Conservation (phyloP, 1,140 invertebrate species). For the Bombus huntii region DNA sequence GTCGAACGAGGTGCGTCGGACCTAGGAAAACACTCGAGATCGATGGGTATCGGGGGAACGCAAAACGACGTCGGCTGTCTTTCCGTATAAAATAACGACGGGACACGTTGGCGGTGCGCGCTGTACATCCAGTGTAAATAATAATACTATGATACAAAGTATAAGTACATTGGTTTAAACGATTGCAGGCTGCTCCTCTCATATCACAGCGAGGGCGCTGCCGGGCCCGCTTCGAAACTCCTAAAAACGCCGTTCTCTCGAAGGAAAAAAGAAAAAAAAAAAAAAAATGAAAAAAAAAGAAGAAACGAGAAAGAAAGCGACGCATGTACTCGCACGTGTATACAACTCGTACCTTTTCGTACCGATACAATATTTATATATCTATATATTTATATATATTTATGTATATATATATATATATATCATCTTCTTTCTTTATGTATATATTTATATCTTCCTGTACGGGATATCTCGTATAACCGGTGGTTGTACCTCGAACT, state of each 20-base stretch:
- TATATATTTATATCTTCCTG: constrained; percentile 57
- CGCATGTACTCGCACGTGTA: constrained; percentile 55
- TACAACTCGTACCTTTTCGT: constrained; percentile 67
- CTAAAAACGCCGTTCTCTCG: constrained; percentile 41
- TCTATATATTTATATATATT: constrained; percentile 67
- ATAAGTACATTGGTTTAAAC: constrained; percentile 83
- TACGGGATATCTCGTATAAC: background rate
- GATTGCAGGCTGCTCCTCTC: constrained; percentile 83
- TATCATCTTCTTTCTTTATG: constrained; percentile 59
- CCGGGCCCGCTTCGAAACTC: constrained; percentile 80
- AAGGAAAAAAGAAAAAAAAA: too few relatives aligned
- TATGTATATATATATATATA: constrained; percentile 10
- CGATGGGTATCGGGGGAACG: constrained; percentile 27
- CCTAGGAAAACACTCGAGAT: background rate
- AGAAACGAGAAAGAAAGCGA: constrained; percentile 35
- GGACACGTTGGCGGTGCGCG: constrained; percentile 2
- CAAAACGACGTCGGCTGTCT: constrained; percentile 19
- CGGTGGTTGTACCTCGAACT: background rate
- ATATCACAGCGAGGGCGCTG: constrained; percentile 83
- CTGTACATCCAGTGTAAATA: constrained; percentile 47
- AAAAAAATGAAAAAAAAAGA: background rate
- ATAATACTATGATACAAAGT: constrained; percentile 83
- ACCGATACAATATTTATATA: constrained; percentile 62
- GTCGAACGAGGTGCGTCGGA: background rate
- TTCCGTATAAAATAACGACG: constrained; percentile 32